Evolutionary conservation across 2,888 invertebrate genomes (phyloP), one percentile per base, ranked within the genome.

Genomic region (Pammene aurita): DNA sequence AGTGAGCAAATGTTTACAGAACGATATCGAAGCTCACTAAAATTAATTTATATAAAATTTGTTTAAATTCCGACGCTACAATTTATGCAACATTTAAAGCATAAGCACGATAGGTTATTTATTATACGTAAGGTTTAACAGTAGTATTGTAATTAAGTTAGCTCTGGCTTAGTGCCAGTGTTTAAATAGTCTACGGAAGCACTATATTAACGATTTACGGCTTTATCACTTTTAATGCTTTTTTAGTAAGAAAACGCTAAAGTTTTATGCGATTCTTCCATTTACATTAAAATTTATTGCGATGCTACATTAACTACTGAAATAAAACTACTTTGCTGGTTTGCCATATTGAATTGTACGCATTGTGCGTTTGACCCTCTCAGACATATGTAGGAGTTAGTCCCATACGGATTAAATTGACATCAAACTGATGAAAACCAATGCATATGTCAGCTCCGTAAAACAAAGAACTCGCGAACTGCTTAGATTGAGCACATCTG

Each of bases 161-260:
- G 57, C 68, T 18, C 42, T 68, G 68, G 68, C 68, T 52, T 44
- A 52, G 44, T 48, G 63, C 68, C 68, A 68, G 38, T 64, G 56
- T 67, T 56, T 48, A 56, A 67, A 67, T 42, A 63, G 35, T 64
- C 57, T 58, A 68, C 34, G 63, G 68, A 64, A 63, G 57, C 52
- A 63, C 52, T 68, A 68, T 58, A 44, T 50, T 44, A 52, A 58
- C 35, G 52, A 52, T 67, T 68, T 68, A 68, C 42, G 57, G 42
- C 63, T 64, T 63, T 58, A 68, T 68, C 63, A 58, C 63, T 68
- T 68, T 68, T 68, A 63, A 63, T 57, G 63, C 52, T 38, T 52
- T 61, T 63, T 63, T 57, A 44, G 63, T 38, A n/a, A n/a, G 63
- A 68, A 57, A 63, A 34, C 52, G 58, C 57, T 63, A 46, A 68